Conservation (phyloP, 2,113 vertebrate species). For the Ceyx margarethae region DNA sequence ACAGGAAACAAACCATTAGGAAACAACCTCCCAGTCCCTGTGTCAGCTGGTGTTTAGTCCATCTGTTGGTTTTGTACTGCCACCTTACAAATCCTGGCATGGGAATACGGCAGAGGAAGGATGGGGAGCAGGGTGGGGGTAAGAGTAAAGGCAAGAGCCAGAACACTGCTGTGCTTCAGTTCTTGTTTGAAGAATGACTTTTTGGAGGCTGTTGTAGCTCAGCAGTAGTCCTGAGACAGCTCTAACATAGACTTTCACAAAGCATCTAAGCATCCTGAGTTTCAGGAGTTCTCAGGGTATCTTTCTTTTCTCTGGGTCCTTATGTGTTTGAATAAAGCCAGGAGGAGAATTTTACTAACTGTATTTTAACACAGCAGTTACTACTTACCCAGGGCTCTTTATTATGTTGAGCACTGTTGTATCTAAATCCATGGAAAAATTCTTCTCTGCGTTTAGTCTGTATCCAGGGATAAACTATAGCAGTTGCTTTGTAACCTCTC, state of each 20-base stretch:
- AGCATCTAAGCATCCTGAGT: no score
- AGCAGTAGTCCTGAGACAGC: background rate
- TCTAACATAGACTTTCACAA: background rate
- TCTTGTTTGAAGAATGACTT: background rate
- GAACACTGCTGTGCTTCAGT: conserved; percentile 1
- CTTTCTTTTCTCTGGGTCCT: background rate
- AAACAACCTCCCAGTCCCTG: background rate
- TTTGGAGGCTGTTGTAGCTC: background rate
- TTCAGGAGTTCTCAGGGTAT: background rate
- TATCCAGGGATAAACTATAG: background rate
- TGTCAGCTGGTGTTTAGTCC: conserved; percentile 1
- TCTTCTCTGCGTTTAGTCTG: background rate
- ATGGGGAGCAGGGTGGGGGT: background rate
- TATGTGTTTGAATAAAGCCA: background rate
- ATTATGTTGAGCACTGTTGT: background rate
- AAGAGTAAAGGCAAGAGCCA: background rate
- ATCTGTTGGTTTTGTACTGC: conserved; percentile 3
- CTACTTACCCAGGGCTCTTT: background rate
- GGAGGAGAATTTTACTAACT: background rate
- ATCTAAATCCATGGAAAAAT: background rate
- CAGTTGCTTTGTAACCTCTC: background rate
- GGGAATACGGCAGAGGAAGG: background rate
- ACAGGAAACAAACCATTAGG: background rate
- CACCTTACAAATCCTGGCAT: background rate
- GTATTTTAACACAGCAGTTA: background rate